Base-by-base conservation (phyloP, 2,113 vertebrate species). In the Triplophysa rosa region DNA sequence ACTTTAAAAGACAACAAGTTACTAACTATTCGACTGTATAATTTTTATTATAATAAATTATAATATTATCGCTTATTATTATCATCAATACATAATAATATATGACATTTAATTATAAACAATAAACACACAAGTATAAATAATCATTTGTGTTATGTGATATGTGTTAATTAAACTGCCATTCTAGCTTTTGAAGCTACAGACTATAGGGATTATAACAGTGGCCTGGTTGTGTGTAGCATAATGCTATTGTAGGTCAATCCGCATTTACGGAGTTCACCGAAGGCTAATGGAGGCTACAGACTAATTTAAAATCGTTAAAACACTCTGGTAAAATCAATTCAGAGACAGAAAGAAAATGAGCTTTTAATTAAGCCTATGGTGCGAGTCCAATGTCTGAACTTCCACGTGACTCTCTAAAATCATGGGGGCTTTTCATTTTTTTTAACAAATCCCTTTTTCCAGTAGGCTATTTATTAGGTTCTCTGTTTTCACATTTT, bases 241-340 rank as follows among this genome's bases (percentile, higher is more conserved):
- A 11, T 54, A 52, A 76, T 65, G 42, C 73, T 75, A 59, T 75
- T 76, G 73, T 76, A 76, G 73, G 73, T 76, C 73, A 76, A 65
- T 76, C 61, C 45, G 42, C 73, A 54, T 76, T 76, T 76, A 65
- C 54, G 62, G 73, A 76, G 73, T 76, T 76, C 61, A 76, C 61
- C 6, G 19, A 54, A 76, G 73, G 61, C 26, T 76, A 76, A 54
- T 76, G 73, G 47, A 65, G 73, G 61, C 73, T 21, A 21, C 73
- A 65, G 73, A 76, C 73, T 76, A 33, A 76, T 76, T 64, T 64
- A 76, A 76, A 76, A 76, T 76, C 73, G 24, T 76, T 76, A 76
- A 74, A 76, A 45, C 61, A 65, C 73, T 76, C 73, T 76, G 24
- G 45, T 54, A 52, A 76, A 76, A 76, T 76, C 73, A 76, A 65